Percentiles rank a stretch among this genome's conserved stretches.
Evolutionary conservation across 2,113 vertebrate species (phyloP).

Genomic region (Seriola rivoliana): DNA sequence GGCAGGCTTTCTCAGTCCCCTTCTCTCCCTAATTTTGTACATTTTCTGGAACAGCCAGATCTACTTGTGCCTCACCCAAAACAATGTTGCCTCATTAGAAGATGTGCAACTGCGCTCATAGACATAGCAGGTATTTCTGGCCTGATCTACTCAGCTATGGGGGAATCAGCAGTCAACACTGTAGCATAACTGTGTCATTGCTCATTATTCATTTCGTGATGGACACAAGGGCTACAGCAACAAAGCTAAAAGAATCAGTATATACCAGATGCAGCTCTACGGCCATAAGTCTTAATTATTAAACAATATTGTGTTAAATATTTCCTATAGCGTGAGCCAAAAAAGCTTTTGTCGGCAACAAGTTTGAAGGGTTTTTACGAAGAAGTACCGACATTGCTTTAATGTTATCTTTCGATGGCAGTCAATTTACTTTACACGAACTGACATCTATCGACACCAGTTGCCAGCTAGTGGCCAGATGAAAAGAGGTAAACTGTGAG

Average conservation of each 20-base stretch:
- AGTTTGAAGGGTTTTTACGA: background rate
- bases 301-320: background rate
- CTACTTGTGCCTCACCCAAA: background rate
- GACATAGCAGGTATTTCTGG: background rate
- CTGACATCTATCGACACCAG: background rate
- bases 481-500: background rate
- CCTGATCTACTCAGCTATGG: background rate
- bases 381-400: background rate
- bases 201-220: background rate
- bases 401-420: background rate
- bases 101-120: background rate
- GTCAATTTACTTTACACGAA: background rate
- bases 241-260: background rate
- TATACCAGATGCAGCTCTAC: background rate
- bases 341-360: conserved; percentile 1
- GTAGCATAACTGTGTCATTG: background rate
- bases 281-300: background rate
- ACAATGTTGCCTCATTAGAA: background rate
- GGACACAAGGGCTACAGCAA: background rate
- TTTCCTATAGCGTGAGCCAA: background rate
- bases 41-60: background rate
- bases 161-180: background rate
- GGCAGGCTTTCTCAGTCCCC: background rate
- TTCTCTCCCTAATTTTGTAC: background rate
- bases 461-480: background rate